Base-by-base conservation (phyloP, 2,113 vertebrate genomes). In the Genyomyrus donnyi region DNA sequence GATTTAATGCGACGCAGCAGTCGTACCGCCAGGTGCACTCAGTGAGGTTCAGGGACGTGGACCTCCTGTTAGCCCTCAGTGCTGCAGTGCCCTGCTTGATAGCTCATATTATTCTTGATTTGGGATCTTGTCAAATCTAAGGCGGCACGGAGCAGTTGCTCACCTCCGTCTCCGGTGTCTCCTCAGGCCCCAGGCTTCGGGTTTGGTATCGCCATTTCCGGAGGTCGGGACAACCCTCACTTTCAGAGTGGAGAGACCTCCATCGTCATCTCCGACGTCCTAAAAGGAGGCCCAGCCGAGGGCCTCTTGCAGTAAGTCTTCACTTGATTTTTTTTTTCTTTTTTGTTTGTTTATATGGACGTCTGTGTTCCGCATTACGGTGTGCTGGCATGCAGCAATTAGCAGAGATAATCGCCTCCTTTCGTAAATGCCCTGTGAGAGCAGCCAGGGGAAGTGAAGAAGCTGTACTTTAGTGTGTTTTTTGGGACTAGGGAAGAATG, bases 231-330 rank as follows among this genome's bases (percentile, higher is more conserved):
- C 95, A 99, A 99, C 93, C 98, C 98, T 92, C 98, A 99, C 94
- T 99, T 99, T 95, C 98, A 99, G 96, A 99, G 98, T 45, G 98
- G 98, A 24, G 98, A 99, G 94, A 99, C 98, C 35, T 99, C 98
- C 17, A 99, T 99, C 91, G 98, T 99, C 89, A 99, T 99, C 94
- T 99, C 98, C 27, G 98, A 99, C 91, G 98, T 99, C 91, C 96
- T 99, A 92, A 99, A 99, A 93, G 98, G 98, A 93, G 98, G 98
- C 19, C 98, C 98, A 2, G 98, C 98, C 0, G 98, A 99, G 95
- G 98, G 98, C 91, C 95, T 99, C 66, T 94, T 99, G 88, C 98
- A 99, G 98, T 99, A 96, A 98, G 98, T 96, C 89, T 35, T 56
- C 10, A 3, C 4, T 7, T 27, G 13, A 35, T 53, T 27, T 17